These are phyloP conservation scores for Artibeus lituratus DNA, from an alignment of 2,797 vertebrate species.

Conservation along the genomic window DNA sequence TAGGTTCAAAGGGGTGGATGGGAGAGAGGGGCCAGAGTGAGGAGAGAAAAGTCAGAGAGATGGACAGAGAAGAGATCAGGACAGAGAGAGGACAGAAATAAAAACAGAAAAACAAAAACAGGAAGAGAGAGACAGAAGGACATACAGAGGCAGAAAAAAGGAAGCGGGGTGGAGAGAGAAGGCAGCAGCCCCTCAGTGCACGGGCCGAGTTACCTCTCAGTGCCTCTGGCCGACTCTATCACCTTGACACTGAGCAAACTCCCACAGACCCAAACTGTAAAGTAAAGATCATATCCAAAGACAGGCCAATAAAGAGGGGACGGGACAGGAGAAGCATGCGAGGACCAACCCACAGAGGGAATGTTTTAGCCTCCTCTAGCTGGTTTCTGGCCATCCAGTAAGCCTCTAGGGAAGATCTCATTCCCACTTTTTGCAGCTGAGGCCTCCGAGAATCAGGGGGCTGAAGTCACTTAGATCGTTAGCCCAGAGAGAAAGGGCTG, in stretches of 20 bases:
- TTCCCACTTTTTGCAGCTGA: background rate
- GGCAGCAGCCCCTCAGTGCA: background rate
- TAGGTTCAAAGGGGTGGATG: background rate
- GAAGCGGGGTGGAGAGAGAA: too few species aligned
- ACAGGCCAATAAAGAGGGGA: background rate
- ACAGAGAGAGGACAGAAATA: accelerated
- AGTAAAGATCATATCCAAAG: background rate
- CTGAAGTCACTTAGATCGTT: background rate
- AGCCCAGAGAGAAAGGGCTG: background rate
- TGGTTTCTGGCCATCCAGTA: background rate
- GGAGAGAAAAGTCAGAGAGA: background rate
- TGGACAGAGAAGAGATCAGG: background rate
- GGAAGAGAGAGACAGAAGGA: background rate
- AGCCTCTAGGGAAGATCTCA: background rate
- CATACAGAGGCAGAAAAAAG: background rate
- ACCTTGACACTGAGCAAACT: accelerated
- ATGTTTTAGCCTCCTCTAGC: accelerated
- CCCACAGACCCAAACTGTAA: background rate
- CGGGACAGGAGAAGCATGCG: background rate
- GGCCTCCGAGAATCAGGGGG: background rate
- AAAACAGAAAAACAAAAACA: background rate
- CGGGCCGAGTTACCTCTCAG: accelerated
- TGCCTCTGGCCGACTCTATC: accelerated
- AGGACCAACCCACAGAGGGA: background rate
- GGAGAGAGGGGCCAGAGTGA: too few species aligned